These are phyloP conservation scores for Scyliorhinus canicula DNA, from an alignment of 2,797 vertebrate genomes.

Conservation along the genomic window DNA sequence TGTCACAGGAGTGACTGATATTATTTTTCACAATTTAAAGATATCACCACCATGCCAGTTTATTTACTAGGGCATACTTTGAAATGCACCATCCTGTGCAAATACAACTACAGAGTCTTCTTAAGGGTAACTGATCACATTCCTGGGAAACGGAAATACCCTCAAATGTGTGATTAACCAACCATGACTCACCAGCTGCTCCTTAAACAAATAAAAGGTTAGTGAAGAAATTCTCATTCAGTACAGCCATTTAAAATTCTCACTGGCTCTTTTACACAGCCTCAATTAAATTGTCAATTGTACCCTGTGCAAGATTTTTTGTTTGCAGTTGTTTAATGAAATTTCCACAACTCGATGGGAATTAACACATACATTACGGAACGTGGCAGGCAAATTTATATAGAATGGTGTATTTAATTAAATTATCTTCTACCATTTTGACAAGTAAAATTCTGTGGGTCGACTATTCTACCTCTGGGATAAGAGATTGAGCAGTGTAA, in stretches of 20 bases:
- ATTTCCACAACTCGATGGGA: neutral
- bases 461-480: neutral
- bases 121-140: neutral
- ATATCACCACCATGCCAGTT: neutral
- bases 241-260: neutral
- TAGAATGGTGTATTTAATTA: neutral
- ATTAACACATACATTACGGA: neutral
- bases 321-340: neutral
- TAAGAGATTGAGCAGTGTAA: neutral
- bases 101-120: neutral
- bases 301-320: neutral
- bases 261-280: neutral
- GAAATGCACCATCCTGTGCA: neutral
- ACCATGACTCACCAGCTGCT: neutral
- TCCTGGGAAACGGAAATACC: slow-evolving; percentile 1
- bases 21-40: neutral
- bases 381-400: neutral
- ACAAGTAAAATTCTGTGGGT: neutral
- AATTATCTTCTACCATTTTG: neutral
- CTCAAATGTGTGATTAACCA: neutral
- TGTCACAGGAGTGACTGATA: neutral
- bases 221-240: neutral
- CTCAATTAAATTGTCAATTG: neutral
- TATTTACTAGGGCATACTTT: neutral
- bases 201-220: neutral